These are phyloP conservation scores for Diploptera punctata DNA, from an alignment of 2,888 invertebrate species.

Conservation along the genomic window DNA sequence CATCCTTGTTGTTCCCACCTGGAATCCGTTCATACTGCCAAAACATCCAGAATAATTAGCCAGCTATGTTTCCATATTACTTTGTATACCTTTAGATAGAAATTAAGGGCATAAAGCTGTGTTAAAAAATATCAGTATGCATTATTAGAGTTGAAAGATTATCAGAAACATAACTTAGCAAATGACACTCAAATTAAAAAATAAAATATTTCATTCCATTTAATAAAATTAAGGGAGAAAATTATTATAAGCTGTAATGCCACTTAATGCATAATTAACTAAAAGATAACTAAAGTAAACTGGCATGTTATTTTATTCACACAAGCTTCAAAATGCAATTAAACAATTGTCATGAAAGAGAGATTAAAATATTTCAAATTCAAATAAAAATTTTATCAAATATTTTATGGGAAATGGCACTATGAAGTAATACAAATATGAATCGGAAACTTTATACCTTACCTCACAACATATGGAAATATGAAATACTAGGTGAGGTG, in stretches of 20 bases:
- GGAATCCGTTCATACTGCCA: conserved; percentile 38
- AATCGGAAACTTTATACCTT: too few relatives aligned
- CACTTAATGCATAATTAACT: not conserved
- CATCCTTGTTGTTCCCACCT: conserved; percentile 30
- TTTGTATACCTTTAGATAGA: too few relatives aligned
- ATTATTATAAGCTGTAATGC: not conserved
- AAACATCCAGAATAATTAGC: conserved; percentile 29
- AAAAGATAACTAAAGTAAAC: not conserved
- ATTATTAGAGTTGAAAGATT: not conserved
- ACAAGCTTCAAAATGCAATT: too few relatives aligned
- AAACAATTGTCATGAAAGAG: too few relatives aligned
- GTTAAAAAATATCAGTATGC: not conserved
- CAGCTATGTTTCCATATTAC: not conserved
- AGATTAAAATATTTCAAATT: too few relatives aligned
- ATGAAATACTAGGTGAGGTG: too few relatives aligned
- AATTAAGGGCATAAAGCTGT: not conserved
- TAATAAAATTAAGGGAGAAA: not conserved
- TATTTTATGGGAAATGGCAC: too few relatives aligned
- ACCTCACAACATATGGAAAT: too few relatives aligned
- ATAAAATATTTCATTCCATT: not conserved
- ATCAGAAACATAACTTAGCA: not conserved
- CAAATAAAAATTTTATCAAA: too few relatives aligned
- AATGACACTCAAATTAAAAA: not conserved
- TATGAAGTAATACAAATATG: too few relatives aligned
- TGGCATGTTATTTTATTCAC: not conserved